These are phyloP conservation scores for Aporrectodea caliginosa DNA, from an alignment of 1,140 invertebrate genomes.

Conservation along the genomic window DNA sequence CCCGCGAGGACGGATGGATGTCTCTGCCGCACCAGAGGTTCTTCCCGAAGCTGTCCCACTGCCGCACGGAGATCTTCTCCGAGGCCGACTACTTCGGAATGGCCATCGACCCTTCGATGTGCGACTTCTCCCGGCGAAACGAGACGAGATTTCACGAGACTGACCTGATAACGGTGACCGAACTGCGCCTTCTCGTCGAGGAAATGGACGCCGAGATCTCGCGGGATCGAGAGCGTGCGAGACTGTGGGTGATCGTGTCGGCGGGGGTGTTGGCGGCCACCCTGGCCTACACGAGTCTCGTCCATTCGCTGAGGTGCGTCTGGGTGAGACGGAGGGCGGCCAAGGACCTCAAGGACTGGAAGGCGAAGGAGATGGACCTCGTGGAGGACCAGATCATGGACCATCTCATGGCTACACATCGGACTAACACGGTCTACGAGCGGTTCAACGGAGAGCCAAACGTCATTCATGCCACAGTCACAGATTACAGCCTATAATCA, in stretches of 20 bases:
- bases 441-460: background rate
- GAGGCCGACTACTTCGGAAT: constrained; percentile 25
- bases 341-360: background rate
- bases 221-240: background rate
- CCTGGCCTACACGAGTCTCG: background rate
- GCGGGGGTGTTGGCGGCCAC: background rate
- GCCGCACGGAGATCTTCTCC: constrained; percentile 27
- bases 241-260: background rate
- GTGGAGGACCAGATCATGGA: background rate
- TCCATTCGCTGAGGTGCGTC: background rate
- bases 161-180: constrained; percentile 12
- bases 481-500: background rate
- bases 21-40: constrained; percentile 16
- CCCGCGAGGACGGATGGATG: constrained; percentile 9
- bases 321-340: background rate
- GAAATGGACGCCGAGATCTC: background rate
- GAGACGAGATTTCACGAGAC: constrained; percentile 28
- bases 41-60: constrained; percentile 27
- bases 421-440: background rate
- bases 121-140: constrained; percentile 30
- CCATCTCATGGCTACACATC: background rate
- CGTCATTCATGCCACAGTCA: background rate
- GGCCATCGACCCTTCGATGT: constrained; percentile 30
- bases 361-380: background rate
- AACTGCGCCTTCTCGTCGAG: constrained; percentile 8